A percentile compares a stretch with the other conserved stretches of the same genome.
Evolutionary conservation across 2,888 invertebrate genomes (phyloP).

Genomic region (Allolobophora icterica): DNA sequence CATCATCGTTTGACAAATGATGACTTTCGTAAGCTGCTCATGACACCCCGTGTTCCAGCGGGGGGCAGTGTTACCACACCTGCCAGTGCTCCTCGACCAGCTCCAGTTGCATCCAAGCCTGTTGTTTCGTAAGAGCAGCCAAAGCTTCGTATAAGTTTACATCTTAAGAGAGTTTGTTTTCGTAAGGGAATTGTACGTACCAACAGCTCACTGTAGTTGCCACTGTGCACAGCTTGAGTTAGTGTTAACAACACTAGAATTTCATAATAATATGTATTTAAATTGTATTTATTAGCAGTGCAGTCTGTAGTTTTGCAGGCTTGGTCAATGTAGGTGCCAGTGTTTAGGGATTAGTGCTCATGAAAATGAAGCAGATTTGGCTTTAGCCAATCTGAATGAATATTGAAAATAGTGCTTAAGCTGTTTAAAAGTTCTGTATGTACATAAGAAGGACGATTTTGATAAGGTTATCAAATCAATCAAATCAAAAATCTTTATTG

Average conservation of each 20-base stretch:
- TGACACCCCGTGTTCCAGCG: constrained; percentile 82
- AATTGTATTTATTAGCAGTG: background rate
- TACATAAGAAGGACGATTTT: background rate
- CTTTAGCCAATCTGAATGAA: background rate
- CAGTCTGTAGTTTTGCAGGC: background rate
- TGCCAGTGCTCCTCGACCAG: constrained; percentile 24
- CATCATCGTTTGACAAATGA: constrained; percentile 81
- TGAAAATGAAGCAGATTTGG: background rate
- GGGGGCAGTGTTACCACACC: background rate
- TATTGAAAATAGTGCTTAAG: background rate
- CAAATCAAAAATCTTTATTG: too few relatives aligned
- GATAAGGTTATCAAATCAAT: background rate
- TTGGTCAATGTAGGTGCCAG: background rate
- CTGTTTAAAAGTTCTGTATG: background rate
- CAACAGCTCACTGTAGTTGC: background rate
- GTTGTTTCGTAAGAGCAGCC: constrained; percentile 40
- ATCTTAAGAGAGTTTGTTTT: background rate
- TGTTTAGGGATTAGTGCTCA: background rate
- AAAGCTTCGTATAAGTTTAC: background rate
- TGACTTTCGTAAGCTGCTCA: constrained; percentile 91
- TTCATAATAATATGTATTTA: background rate
- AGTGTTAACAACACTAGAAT: background rate
- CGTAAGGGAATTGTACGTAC: background rate
- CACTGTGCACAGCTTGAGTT: too few relatives aligned
- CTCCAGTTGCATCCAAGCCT: constrained; percentile 20